Evolutionary conservation across 2,888 invertebrate species (phyloP), one percentile per base, ranked within the genome.

Genomic region (Drosophila multiciliata): DNA sequence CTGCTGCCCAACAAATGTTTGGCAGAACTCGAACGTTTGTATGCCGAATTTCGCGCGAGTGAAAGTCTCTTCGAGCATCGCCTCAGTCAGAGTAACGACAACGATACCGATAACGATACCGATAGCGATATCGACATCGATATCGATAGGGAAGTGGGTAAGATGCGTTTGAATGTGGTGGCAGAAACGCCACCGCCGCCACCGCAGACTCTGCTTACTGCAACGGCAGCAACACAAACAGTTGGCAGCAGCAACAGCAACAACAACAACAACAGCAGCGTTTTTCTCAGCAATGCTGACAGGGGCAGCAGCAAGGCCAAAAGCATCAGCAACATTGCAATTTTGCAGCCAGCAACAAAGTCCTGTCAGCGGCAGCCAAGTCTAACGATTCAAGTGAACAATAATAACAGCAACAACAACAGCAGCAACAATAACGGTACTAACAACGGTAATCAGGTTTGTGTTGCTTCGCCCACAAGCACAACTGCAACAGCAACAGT

Each of bases 331-430:
- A 82, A 75, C 60, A 78, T 87, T 66, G 76, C 87, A 42, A 81
- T 87, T 57, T 66, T 78, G 70, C 74, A 83, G 49, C 53, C 75
- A 67, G 77, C 78, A 74, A 49, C 73, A 55, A 87, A 81, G 75
- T 84, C 82, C 74, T 91, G 90, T 82, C 87, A 89, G 65, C 85
- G 84, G 69, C 91, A 92, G 75, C 91, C 92, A 52, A 93, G 92
- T 82, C 84, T 93, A 75, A 93, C 92, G 69, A 93, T 93, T 82
- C 92, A 93, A 88, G 93, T 93, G 69, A 93, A 92, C 84, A 92
- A 89, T 62, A 87, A 74, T 74, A 75, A 62, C 59, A 76, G 53
- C 76, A 75, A 64, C 59, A 76, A 57, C 72, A 80, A 69, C 58
- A 80, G 60, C 72, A 83, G 53, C 20, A 8, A 71, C 62, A 83